Conservation (phyloP, 2,888 invertebrate species). For the Eumerus sabulonum region DNA sequence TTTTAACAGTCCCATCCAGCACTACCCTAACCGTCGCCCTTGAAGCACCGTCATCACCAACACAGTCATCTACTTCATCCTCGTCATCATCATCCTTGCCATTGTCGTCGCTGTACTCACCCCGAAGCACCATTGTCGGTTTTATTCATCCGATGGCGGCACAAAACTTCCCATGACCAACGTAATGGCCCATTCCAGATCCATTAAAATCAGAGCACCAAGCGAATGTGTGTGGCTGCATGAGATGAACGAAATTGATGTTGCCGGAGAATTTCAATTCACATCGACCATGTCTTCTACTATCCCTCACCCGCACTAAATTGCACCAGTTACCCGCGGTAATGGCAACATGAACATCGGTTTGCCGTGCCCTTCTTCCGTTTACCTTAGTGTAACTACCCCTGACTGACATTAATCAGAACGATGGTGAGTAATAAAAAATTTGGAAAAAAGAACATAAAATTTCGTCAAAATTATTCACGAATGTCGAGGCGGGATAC, state of each 20-base stretch:
- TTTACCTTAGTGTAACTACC: conserved; percentile 10
- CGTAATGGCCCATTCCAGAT: conserved; percentile 13
- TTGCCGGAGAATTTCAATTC: conserved; percentile 30
- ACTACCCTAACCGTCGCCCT: too few relatives aligned
- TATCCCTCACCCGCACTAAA: background rate
- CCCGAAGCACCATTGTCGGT: background rate
- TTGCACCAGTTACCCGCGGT: too few relatives aligned
- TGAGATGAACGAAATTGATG: conserved; percentile 36
- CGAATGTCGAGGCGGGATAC: conserved; percentile 19
- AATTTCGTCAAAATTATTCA: conserved; percentile 40
- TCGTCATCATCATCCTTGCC: too few relatives aligned
- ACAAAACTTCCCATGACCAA: conserved; percentile 13
- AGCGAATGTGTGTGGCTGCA: conserved; percentile 8
- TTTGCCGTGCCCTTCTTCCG: background rate
- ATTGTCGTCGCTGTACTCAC: background rate
- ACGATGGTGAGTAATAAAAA: conserved; percentile 29
- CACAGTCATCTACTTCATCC: too few relatives aligned
- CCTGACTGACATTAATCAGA: conserved; percentile 37
- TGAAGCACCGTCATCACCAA: too few relatives aligned
- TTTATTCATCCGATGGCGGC: conserved; percentile 15
- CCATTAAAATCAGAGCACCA: conserved; percentile 52
- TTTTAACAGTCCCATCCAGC: too few relatives aligned
- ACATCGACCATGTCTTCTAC: conserved; percentile 9
- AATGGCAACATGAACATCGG: too few relatives aligned
- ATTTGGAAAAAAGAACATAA: conserved; percentile 1